These are phyloP conservation scores for Boulengeromyrus knoepffleri DNA, from an alignment of 2,113 vertebrate species.

Conservation along the genomic window DNA sequence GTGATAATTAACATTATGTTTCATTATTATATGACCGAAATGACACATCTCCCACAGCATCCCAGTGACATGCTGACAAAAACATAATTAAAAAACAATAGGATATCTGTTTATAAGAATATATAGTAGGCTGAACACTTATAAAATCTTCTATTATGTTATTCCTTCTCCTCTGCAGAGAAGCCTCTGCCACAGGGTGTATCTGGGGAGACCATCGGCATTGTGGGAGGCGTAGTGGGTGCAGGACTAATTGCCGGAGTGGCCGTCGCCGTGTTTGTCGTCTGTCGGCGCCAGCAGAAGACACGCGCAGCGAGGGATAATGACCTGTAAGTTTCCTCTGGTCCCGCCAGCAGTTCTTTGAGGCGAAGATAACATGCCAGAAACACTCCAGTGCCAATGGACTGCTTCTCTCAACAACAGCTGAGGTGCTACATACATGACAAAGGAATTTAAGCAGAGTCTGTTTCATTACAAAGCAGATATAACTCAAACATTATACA, in stretches of 20 bases:
- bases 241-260: constrained; percentile 64
- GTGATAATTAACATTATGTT: background rate
- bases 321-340: constrained; percentile 73
- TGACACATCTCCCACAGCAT: background rate
- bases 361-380: background rate
- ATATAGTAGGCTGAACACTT: background rate
- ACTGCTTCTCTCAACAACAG: background rate
- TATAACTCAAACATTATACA: background rate
- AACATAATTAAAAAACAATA: background rate
- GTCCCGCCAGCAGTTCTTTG: background rate
- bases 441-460: background rate
- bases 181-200: constrained; percentile 70
- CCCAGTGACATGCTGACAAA: background rate
- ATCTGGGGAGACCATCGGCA: constrained; percentile 65
- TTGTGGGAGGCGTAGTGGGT: constrained; percentile 70
- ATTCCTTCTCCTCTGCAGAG: constrained; percentile 61
- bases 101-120: background rate
- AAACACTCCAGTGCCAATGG: background rate
- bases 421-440: background rate
- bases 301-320: constrained; percentile 54
- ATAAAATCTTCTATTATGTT: background rate
- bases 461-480: background rate
- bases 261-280: constrained; percentile 63
- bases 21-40: background rate
- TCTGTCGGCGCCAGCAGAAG: constrained; percentile 72